Conservation (phyloP, 2,888 invertebrate species). For the Cantharis lateralis region DNA sequence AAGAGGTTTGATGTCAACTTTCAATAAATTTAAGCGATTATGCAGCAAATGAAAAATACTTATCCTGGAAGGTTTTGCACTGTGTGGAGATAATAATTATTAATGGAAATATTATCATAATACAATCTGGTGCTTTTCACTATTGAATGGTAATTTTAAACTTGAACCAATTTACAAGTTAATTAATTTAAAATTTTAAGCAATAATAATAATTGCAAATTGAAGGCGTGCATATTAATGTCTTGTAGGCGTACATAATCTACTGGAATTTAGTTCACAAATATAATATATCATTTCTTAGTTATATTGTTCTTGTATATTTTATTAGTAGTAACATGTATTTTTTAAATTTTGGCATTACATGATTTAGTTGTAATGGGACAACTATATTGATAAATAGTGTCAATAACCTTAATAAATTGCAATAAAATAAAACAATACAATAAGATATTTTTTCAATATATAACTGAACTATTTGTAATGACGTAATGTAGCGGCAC, state of each 20-base stretch:
- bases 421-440: slow-evolving; percentile 1
- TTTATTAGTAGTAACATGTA: background rate
- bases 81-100: background rate
- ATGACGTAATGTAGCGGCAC: slow-evolving; percentile 24
- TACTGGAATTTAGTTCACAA: slow-evolving; percentile 4
- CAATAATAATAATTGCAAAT: background rate
- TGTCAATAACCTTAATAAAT: slow-evolving; percentile 1
- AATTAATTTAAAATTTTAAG: slow-evolving; percentile 4
- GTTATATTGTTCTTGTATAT: background rate
- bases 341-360: background rate
- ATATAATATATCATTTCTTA: background rate
- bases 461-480: slow-evolving; percentile 23
- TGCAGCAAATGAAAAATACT: background rate
- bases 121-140: background rate
- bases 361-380: background rate
- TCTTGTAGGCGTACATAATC: slow-evolving; percentile 2
- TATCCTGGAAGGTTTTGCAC: background rate
- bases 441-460: background rate
- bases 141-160: slow-evolving; percentile 2
- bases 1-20: background rate
- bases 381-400: background rate
- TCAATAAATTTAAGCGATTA: background rate
- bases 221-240: slow-evolving; percentile 1
- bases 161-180: slow-evolving; percentile 1
- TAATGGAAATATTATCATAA: background rate